Evolutionary conservation across 2,797 vertebrate genomes (phyloP).

Genomic region (Halcyon chelicuti): DNA sequence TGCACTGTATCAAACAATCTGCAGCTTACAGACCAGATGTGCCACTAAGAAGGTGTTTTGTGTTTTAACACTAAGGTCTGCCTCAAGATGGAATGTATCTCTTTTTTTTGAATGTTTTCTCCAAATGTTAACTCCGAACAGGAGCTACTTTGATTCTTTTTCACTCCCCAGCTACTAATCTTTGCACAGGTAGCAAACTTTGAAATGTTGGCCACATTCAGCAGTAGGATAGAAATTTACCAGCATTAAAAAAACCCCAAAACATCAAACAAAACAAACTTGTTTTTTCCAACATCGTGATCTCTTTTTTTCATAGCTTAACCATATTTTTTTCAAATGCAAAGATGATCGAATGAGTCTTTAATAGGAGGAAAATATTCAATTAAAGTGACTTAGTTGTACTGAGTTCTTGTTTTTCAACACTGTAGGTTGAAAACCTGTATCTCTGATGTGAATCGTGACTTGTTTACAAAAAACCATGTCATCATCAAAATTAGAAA

Average conservation of each 20-base stretch:
- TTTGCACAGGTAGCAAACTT: background rate
- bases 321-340: background rate
- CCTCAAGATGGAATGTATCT: background rate
- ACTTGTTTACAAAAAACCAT: background rate
- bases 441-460: background rate
- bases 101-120: no score
- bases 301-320: background rate
- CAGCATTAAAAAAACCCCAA: background rate
- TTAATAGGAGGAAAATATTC: background rate
- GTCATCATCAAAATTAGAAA: background rate
- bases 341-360: background rate
- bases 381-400: background rate
- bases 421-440: accelerated
- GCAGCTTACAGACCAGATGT: background rate
- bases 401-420: background rate
- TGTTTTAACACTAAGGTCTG: background rate
- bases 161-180: background rate
- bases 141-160: background rate
- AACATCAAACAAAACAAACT: no score
- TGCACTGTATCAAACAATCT: background rate
- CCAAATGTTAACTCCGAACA: no score
- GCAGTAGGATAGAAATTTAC: background rate
- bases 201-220: background rate
- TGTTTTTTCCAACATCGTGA: background rate
- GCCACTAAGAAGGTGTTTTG: background rate